Conservation (phyloP, 2,797 vertebrate genomes). For the Uromys caudimaculatus region DNA sequence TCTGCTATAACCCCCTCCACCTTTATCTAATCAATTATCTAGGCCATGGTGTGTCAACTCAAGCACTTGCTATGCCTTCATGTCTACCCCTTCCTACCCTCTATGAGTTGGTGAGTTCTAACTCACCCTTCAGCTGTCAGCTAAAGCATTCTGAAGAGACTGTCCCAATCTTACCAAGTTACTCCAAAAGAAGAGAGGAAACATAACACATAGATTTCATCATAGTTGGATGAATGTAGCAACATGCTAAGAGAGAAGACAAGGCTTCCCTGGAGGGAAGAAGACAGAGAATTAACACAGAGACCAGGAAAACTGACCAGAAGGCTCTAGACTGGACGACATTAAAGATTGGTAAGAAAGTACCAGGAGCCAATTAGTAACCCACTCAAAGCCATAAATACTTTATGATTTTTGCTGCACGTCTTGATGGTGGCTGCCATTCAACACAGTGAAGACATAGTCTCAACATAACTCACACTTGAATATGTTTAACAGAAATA, state of each 20-base stretch:
- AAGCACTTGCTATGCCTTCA: background rate
- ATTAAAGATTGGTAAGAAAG: background rate
- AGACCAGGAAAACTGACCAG: background rate
- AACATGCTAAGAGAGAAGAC: background rate
- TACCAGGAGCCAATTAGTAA: background rate
- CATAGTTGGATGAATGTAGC: background rate
- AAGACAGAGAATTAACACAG: background rate
- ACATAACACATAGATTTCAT: background rate
- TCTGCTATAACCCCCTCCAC: background rate
- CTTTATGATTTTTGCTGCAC: background rate
- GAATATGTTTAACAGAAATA: background rate
- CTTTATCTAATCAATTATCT: background rate
- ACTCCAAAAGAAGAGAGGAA: background rate
- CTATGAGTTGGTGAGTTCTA: background rate
- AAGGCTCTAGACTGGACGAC: background rate
- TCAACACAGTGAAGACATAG: background rate
- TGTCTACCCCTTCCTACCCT: background rate
- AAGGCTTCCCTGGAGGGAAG: background rate
- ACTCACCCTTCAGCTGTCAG: background rate
- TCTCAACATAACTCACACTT: conserved; percentile 7
- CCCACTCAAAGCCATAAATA: background rate
- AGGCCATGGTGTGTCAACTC: background rate
- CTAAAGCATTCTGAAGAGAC: background rate
- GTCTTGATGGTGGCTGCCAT: background rate
- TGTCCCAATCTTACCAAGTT: conserved; percentile 23